Evolutionary conservation across 2,797 vertebrate species (phyloP).

Genomic region (Huso huso): DNA sequence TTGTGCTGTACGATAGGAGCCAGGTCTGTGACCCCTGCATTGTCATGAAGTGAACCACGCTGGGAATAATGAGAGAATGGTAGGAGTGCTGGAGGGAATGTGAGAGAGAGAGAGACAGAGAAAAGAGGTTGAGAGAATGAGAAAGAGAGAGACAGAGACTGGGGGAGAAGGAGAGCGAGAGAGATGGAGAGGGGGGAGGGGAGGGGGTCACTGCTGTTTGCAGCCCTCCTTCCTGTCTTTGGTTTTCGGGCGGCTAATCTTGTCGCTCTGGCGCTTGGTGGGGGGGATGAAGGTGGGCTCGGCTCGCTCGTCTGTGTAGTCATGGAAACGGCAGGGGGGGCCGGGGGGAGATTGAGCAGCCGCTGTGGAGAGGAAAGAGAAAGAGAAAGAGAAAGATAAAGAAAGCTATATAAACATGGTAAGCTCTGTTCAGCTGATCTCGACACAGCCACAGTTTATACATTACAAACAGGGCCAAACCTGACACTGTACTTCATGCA

Average conservation of each 20-base stretch:
- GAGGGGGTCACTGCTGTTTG: slow-evolving; percentile 61
- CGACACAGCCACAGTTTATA: no score
- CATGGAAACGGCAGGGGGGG: slow-evolving; percentile 31
- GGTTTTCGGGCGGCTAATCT: slow-evolving; percentile 50
- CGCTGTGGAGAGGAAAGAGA: slow-evolving; percentile 10
- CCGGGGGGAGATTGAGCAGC: slow-evolving; percentile 26
- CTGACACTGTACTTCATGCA: no score
- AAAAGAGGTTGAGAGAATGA: no score
- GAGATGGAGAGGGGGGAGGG: background rate
- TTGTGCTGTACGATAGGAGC: no score
- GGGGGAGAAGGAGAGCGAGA: background rate
- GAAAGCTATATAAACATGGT: background rate
- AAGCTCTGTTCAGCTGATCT: no score
- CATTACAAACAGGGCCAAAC: no score
- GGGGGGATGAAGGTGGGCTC: slow-evolving; percentile 63
- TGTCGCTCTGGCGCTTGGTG: slow-evolving; percentile 61
- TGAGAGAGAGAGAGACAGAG: no score
- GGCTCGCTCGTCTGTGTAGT: slow-evolving; percentile 39
- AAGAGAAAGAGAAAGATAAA: background rate
- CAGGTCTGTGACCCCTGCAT: no score
- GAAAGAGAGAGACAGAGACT: no score
- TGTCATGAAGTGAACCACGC: no score
- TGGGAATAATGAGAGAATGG: no score
- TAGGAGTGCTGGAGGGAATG: no score
- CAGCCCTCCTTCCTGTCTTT: slow-evolving; percentile 73